These are phyloP conservation scores for Erythrolamprus reginae DNA, from an alignment of 2,113 vertebrate species.

Conservation along the genomic window DNA sequence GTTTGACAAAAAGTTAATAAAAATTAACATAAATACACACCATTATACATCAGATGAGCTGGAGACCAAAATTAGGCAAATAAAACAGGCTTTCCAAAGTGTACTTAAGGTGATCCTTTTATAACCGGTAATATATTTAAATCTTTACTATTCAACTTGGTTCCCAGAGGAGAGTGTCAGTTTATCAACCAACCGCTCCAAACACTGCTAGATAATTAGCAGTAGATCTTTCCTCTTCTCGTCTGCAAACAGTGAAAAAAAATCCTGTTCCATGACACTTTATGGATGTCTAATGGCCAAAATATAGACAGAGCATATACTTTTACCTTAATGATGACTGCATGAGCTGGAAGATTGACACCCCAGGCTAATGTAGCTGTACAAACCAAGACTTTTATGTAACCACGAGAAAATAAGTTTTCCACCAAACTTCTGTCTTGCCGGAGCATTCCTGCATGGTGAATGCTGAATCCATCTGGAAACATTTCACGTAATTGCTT, in stretches of 20 bases:
- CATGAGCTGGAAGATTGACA: constrained; percentile 98
- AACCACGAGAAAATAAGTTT: constrained; percentile 89
- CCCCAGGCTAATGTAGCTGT: constrained; percentile 97
- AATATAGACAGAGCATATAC: constrained; percentile 46
- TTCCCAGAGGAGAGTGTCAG: constrained; percentile 60
- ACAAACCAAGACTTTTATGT: constrained; percentile 91
- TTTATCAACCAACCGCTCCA: constrained; percentile 55
- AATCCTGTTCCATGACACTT: constrained; percentile 11
- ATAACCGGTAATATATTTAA: constrained; percentile 72
- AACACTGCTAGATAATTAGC: constrained; percentile 61
- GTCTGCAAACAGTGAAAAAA: constrained; percentile 31
- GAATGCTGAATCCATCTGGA: constrained; percentile 95
- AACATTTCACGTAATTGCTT: constrained; percentile 96
- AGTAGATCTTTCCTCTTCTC: constrained; percentile 20
- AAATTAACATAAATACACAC: constrained; percentile 78
- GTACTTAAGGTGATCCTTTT: constrained; percentile 74
- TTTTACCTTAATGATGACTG: constrained; percentile 96
- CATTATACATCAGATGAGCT: constrained; percentile 70
- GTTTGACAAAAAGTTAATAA: constrained; percentile 75
- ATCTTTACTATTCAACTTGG: constrained; percentile 66
- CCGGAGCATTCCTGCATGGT: constrained; percentile 94
- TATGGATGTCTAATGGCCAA: constrained; percentile 34
- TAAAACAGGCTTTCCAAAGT: constrained; percentile 69
- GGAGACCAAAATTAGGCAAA: constrained; percentile 74
- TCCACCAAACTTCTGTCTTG: constrained; percentile 92